Percentiles rank a stretch among this genome's conserved stretches.
Conservation (phyloP, 2,888 invertebrate species). For the Trissonchulus sp. region DNA sequence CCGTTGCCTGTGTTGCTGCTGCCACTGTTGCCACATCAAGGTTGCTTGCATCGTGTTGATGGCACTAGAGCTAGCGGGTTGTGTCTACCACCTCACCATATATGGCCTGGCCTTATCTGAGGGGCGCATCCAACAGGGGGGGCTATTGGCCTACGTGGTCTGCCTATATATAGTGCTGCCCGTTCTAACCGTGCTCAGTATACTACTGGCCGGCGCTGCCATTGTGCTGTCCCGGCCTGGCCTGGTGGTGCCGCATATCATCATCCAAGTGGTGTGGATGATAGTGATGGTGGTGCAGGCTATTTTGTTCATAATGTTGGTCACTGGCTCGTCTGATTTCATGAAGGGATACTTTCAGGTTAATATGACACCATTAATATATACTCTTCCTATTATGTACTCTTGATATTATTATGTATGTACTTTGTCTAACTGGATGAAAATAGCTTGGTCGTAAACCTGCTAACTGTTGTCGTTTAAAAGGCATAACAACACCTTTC, state of each 20-base stretch:
- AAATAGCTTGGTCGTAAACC: no score
- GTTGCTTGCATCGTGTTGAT: not conserved
- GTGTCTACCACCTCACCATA: not conserved
- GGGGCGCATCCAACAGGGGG: not conserved
- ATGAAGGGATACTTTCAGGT: no score
- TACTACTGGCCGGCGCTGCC: not conserved
- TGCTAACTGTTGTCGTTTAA: no score
- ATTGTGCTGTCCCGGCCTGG: not conserved
- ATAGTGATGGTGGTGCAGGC: not conserved
- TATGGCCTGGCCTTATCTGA: not conserved
- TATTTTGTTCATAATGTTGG: not conserved
- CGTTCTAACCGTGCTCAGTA: not conserved
- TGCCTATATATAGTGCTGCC: not conserved
- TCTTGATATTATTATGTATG: no score
- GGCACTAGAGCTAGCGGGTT: not conserved
- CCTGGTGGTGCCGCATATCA: not conserved
- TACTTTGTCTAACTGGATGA: no score
- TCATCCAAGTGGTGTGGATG: not conserved
- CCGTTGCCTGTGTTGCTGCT: not conserved
- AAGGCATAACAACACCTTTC: no score
- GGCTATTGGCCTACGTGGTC: not conserved
- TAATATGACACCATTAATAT: no score
- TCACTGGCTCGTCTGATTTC: no score
- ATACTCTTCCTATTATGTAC: no score
- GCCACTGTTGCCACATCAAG: conserved; percentile 4